These are phyloP conservation scores for Mohoua ochrocephala DNA, from an alignment of 2,113 vertebrate species.

Conservation along the genomic window DNA sequence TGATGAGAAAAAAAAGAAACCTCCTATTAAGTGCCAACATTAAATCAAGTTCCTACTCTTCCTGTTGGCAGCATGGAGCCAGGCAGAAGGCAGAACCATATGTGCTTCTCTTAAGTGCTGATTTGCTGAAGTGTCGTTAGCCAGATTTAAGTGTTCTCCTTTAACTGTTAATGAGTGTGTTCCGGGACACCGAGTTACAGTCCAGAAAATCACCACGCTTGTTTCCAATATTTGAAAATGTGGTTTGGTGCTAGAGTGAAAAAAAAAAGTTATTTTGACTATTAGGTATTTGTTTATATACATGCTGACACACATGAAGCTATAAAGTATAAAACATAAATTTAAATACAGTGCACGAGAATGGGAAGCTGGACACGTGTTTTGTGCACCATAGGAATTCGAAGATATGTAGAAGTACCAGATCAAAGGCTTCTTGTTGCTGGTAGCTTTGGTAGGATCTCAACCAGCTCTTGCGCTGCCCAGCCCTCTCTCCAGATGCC, in stretches of 20 bases:
- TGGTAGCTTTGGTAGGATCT: background rate
- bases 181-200: slow-evolving; percentile 1
- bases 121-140: slow-evolving; percentile 13
- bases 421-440: background rate
- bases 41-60: slow-evolving; percentile 19
- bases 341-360: background rate
- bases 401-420: background rate
- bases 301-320: background rate
- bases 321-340: background rate
- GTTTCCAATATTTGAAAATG: background rate
- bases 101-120: slow-evolving; percentile 44
- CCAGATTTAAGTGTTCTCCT: background rate
- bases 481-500: background rate
- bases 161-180: background rate
- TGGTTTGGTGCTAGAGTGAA: background rate
- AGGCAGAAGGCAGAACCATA: slow-evolving; percentile 60
- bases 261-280: background rate
- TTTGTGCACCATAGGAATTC: background rate
- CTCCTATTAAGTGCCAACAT: background rate
- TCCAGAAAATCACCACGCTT: background rate
- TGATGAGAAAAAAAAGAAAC: background rate
- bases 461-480: background rate
- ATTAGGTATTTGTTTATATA: background rate
- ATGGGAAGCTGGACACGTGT: accelerated
- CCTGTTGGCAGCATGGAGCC: slow-evolving; percentile 36